Evolutionary conservation across 2,888 invertebrate species (phyloP).

Genomic region (Amiota minor): DNA sequence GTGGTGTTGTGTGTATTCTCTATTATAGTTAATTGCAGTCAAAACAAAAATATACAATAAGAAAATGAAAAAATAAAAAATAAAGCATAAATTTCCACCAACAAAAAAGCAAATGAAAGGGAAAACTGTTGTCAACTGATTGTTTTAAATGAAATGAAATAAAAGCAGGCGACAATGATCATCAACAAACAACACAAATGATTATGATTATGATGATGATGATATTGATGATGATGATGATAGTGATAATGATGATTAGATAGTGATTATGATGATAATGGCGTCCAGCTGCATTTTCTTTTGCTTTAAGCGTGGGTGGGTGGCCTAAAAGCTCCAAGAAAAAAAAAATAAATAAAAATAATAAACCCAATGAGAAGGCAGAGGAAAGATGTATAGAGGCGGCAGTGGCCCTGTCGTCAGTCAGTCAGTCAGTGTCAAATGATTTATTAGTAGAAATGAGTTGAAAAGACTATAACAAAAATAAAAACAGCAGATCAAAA

Average conservation of each 20-base stretch:
- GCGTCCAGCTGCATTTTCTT: too few species aligned
- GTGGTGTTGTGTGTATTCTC: too few species aligned
- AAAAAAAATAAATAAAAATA: neutral
- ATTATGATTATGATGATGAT: neutral
- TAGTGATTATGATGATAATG: too few species aligned
- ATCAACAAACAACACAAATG: neutral
- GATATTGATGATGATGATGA: neutral
- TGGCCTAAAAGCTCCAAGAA: neutral
- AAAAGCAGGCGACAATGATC: neutral
- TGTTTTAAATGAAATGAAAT: too few species aligned
- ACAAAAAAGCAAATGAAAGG: neutral
- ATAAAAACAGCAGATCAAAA: neutral
- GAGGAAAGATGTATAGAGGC: neutral
- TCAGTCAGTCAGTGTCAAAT: slow-evolving; percentile 9
- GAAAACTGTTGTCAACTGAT: neutral
- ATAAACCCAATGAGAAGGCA: neutral
- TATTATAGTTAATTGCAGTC: too few species aligned
- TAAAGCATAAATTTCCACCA: neutral
- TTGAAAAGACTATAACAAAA: neutral
- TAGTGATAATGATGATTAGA: too few species aligned
- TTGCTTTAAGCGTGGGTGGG: neutral
- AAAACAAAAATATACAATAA: neutral
- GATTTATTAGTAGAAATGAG: slow-evolving; percentile 12
- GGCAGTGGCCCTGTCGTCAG: neutral
- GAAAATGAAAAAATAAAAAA: neutral